Conservation (phyloP, 2,888 invertebrate genomes). For the Dryobotodes eremita region DNA sequence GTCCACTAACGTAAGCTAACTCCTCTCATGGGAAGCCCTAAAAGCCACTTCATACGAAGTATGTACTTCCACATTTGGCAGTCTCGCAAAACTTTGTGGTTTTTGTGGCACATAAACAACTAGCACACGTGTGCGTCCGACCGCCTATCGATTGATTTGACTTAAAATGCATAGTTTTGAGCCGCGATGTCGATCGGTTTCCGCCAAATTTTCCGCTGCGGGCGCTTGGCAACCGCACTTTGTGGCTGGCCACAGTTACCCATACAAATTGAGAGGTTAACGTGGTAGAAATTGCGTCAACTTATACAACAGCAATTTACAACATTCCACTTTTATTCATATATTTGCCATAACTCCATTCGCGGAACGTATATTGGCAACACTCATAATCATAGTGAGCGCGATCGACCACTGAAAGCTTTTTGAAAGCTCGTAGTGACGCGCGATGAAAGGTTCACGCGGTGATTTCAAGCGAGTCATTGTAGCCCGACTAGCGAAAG, state of each 20-base stretch:
- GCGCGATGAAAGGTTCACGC: conserved; percentile 86
- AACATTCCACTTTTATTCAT: conserved; percentile 69
- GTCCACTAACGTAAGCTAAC: conserved; percentile 84
- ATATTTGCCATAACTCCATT: conserved; percentile 75
- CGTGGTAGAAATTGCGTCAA: conserved; percentile 71
- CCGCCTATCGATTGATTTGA: conserved; percentile 88
- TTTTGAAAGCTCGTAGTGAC: conserved; percentile 88
- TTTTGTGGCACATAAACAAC: conserved; percentile 89
- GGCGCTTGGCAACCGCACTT: conserved; percentile 86
- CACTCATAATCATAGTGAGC: conserved; percentile 83
- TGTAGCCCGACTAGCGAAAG: conserved; percentile 76
- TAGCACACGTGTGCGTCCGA: conserved; percentile 84
- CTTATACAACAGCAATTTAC: conserved; percentile 66
- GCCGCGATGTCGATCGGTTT: conserved; percentile 85
- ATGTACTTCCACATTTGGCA: conserved; percentile 85
- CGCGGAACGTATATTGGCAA: conserved; percentile 80
- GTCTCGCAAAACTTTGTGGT: conserved; percentile 87
- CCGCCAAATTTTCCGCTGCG: conserved; percentile 87
- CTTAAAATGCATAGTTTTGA: conserved; percentile 88
- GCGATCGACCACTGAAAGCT: conserved; percentile 88
- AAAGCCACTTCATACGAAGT: conserved; percentile 84
- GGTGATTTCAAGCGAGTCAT: conserved; percentile 83
- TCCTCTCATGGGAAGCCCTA: conserved; percentile 86
- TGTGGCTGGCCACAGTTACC: conserved; percentile 80
- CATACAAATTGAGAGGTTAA: conserved; percentile 78